phyloP scores from a whole-genome alignment of 2,888 invertebrate genomes.

The Euclidia mi region DNA sequence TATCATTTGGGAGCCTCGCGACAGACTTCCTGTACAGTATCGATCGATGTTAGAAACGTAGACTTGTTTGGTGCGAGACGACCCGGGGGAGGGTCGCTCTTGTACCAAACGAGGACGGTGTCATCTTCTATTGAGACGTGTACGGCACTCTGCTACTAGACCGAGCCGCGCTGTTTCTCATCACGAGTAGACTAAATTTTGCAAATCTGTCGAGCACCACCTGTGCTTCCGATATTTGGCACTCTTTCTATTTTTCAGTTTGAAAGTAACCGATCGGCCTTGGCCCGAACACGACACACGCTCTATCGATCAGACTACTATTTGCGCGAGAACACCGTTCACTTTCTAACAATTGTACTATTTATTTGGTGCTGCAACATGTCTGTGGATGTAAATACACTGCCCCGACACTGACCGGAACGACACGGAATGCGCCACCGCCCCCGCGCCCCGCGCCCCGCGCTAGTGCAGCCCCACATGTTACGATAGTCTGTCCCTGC shows the following conservation, averaged over 20 bases:
- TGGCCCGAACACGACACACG: conserved; percentile 71
- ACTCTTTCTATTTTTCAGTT: conserved; percentile 83
- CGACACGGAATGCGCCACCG: conserved; percentile 50
- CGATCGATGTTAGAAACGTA: conserved; percentile 81
- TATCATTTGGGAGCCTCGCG: conserved; percentile 88
- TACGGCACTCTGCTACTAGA: conserved; percentile 72
- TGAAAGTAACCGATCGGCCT: conserved; percentile 66
- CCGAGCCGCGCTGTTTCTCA: conserved; percentile 73
- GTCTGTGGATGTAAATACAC: conserved; percentile 66
- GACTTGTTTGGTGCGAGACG: conserved; percentile 69
- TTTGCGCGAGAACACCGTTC: conserved; percentile 63
- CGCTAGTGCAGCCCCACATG: conserved; percentile 53
- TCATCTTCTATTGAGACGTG: conserved; percentile 60
- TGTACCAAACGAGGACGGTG: conserved; percentile 60
- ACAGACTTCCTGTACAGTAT: conserved; percentile 72
- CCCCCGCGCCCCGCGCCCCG: conserved; percentile 53
- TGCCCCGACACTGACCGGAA: conserved; percentile 53
- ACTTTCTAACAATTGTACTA: conserved; percentile 52
- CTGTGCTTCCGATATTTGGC: conserved; percentile 88
- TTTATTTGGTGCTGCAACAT: conserved; percentile 59
- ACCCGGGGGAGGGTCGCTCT: conserved; percentile 10
- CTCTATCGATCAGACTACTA: conserved; percentile 33
- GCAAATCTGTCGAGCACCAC: conserved; percentile 86
- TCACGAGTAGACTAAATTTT: conserved; percentile 84
- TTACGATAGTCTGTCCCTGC: conserved; percentile 59